Evolutionary conservation across 30 jellyfish, hydroid and myxozoan genomes (phyloP).

Genomic region (Turritopsis dohrnii): DNA sequence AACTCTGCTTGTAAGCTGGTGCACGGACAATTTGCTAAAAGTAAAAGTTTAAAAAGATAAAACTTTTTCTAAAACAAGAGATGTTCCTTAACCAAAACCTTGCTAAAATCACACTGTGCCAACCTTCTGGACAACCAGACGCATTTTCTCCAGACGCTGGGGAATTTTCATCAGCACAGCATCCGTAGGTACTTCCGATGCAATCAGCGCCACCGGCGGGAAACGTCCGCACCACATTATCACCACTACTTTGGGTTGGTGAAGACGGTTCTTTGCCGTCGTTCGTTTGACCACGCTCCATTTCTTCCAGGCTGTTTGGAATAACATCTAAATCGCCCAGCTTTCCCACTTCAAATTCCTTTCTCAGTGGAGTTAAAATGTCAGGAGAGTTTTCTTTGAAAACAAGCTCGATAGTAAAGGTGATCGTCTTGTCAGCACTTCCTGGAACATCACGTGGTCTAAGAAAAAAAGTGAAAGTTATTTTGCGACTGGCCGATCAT

Average conservation of each 20-base stretch:
- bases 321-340: slow-evolving; percentile 62
- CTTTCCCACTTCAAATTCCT: slow-evolving; percentile 54
- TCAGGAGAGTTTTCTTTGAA: slow-evolving; percentile 53
- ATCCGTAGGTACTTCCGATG: slow-evolving; percentile 62
- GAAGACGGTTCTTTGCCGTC: background rate
- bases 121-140: slow-evolving; percentile 94
- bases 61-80: too few relatives aligned
- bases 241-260: background rate
- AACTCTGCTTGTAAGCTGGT: slow-evolving; percentile 52
- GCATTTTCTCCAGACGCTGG: slow-evolving; percentile 79
- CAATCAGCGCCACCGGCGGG: slow-evolving; percentile 40
- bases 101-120: background rate
- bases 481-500: too few relatives aligned
- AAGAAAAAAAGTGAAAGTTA: background rate
- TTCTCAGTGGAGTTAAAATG: slow-evolving; percentile 45
- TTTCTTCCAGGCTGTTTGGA: slow-evolving; percentile 35
- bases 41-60: background rate
- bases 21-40: slow-evolving; percentile 85
- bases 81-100: background rate
- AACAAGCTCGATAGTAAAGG: background rate
- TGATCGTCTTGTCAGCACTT: background rate
- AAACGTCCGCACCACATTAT: slow-evolving; percentile 17
- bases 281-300: slow-evolving; percentile 34
- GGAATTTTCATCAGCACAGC: slow-evolving; percentile 92
- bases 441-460: slow-evolving; percentile 2